Percentiles rank a stretch among this genome's conserved stretches.
phyloP scores from a whole-genome alignment of 2,888 invertebrate species.

The Eupithecia subumbrata region DNA sequence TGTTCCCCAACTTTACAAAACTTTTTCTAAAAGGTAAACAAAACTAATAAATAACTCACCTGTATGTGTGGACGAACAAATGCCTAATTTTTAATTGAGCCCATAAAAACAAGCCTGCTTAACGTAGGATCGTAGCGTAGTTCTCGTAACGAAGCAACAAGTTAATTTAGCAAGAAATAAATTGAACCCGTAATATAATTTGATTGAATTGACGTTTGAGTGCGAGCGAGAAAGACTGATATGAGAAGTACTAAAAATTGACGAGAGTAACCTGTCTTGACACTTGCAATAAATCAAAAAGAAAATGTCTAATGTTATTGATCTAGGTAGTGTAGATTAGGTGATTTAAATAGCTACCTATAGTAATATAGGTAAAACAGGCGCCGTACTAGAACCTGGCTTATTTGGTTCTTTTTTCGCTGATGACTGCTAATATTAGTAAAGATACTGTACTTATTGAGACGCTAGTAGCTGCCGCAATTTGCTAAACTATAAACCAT shows the following conservation, averaged over 20 bases:
- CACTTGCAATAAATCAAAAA: conserved; percentile 17
- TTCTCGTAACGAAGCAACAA: conserved; percentile 45
- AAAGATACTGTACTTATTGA: too few relatives aligned
- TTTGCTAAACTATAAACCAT: too few relatives aligned
- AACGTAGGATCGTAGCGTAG: conserved; percentile 39
- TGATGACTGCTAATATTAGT: too few relatives aligned
- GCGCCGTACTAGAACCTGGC: too few relatives aligned
- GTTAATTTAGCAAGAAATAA: conserved; percentile 57
- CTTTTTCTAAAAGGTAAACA: conserved; percentile 15
- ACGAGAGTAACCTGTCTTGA: conserved; percentile 15
- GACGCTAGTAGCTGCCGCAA: too few relatives aligned
- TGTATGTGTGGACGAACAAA: conserved; percentile 15
- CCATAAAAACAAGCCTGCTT: conserved; percentile 29
- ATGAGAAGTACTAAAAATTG: conserved; percentile 1
- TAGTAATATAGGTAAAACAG: too few relatives aligned
- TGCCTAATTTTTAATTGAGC: conserved; percentile 9
- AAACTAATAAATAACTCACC: conserved; percentile 36
- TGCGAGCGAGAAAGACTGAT: conserved; percentile 56
- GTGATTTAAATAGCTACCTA: too few relatives aligned
- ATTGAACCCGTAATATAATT: conserved; percentile 63
- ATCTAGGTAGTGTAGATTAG: too few relatives aligned
- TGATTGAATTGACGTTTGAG: conserved; percentile 60
- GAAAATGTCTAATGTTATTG: too few relatives aligned
- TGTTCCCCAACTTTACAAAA: conserved; percentile 30
- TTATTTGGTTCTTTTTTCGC: too few relatives aligned